A percentile compares a stretch with the other conserved stretches of the same genome.
Evolutionary conservation across 2,888 invertebrate species (phyloP).

Genomic region (Temnothorax ravouxi): DNA sequence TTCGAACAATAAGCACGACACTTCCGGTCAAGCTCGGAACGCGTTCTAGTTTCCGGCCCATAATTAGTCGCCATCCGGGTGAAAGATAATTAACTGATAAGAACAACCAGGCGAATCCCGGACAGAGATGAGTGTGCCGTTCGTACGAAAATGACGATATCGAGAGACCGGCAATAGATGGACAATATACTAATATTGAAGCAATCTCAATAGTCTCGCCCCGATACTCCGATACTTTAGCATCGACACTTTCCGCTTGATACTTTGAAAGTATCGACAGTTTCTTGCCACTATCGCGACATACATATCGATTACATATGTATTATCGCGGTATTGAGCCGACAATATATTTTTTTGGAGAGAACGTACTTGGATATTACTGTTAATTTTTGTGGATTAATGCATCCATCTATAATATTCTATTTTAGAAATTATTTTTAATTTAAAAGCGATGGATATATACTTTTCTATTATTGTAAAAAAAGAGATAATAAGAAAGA

Average conservation of each 20-base stretch:
- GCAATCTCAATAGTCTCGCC: slow-evolving; percentile 43
- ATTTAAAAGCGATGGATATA: too few relatives aligned
- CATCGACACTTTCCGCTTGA: slow-evolving; percentile 57
- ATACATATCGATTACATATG: slow-evolving; percentile 28
- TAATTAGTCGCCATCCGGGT: slow-evolving; percentile 80
- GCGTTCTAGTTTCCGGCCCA: slow-evolving; percentile 80
- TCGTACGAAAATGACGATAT: slow-evolving; percentile 41
- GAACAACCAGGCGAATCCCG: slow-evolving; percentile 13
- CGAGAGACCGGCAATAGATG: not conserved
- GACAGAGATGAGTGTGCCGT: not conserved
- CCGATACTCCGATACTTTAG: slow-evolving; percentile 49
- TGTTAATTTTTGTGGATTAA: not conserved
- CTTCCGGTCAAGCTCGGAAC: slow-evolving; percentile 76
- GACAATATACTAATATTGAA: too few relatives aligned
- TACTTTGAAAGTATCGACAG: slow-evolving; percentile 50
- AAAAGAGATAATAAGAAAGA: not conserved
- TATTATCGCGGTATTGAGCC: slow-evolving; percentile 21
- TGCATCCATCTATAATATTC: not conserved
- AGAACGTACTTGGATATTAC: not conserved
- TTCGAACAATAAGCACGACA: slow-evolving; percentile 66
- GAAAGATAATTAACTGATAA: slow-evolving; percentile 80
- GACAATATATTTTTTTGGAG: not conserved
- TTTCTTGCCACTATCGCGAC: slow-evolving; percentile 45
- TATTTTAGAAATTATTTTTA: not conserved
- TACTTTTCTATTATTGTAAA: not conserved